Evolutionary conservation across 2,113 vertebrate species (phyloP), one percentile per base, ranked within the genome.

Genomic region (Pelusios castaneus): DNA sequence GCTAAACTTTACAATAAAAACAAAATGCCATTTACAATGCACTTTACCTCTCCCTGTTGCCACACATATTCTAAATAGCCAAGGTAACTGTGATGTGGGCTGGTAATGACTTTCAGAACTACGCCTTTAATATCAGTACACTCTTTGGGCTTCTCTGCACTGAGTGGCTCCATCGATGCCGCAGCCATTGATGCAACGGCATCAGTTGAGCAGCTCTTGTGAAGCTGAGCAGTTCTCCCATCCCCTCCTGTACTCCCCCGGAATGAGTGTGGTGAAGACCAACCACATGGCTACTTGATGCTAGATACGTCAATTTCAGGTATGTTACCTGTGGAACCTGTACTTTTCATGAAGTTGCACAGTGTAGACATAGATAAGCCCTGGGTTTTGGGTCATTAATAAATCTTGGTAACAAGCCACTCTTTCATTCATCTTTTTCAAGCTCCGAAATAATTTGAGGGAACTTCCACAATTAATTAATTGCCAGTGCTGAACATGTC

Each of bases 1-100:
- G 95, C 95, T 96, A 96, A 95, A 88, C 49, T 73, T 85, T 94
- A 84, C 76, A 84, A 94, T 94, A 89, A 94, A 97, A 87, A 73
- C 84, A 81, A 82, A 27, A 85, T 94, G 92, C 81, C 91, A 88
- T 38, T 96, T 94, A 34, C 84, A 94, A 56, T 13, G 89, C 70
- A 73, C 67, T 91, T 16, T 52, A 52, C 51, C 51, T 52, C 51
- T 49, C 10, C 49, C 49, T 49, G 49, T 49, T 49, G 49, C 49
- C 49, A 49, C n/a, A n/a, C n/a, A n/a, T n/a, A n/a, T n/a, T n/a
- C n/a, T 47, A 95, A 95, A 95, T 80, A 95, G 51, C 70, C 84
- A 73, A 27, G 87, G 89, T 76, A 1, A 91, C 91, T 94, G 75
- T 93, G 0, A 0, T 89, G 86, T 92, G 56, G 5, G 19, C 70